Evolutionary conservation across 1,140 invertebrate species (phyloP), one percentile per base, ranked within the genome.

Genomic region (Radopholus similis): DNA sequence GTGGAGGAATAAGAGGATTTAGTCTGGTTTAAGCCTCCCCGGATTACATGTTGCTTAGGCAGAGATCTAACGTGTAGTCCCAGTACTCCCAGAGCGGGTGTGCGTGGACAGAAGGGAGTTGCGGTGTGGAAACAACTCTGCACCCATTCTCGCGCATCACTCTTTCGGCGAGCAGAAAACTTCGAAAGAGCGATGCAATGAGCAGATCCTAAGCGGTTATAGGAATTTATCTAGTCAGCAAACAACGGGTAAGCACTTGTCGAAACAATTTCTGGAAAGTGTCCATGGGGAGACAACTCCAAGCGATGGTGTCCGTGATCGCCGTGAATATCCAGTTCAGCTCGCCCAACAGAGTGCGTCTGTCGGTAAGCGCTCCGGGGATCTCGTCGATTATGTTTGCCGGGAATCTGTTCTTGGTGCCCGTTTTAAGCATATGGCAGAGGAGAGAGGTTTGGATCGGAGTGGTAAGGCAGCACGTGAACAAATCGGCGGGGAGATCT

Each of bases 271-370:
- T 92, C 85, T 97, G 94, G 85, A 98, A 98, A 68, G 94, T 86
- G 78, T 95, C 93, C 86, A 88, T 87, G 15, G 93, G 91, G 66
- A 99, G 86, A 44, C 90, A 91, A 82, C 96, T 96, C 95, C 95
- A 99, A 0, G 95, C 95, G 81, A 99, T 97, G n/a, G 95, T 98
- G 83, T 98, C 95, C 2, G 95, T 98, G 60, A 99, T 97, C 6
- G 95, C 95, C 37, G 95, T 98, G 85, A 98, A 98, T 81, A 99
- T 96, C 95, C 95, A 99, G 86, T 98, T 98, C 44, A 99, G 86
- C 86, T 98, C 95, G 59, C 95, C 95, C 65, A 97, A 87, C 90
- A 97, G 94, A 30, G 95, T 97, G 76, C 93, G 87, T 37, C 95
- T 87, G 86, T 98, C 95, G 74, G 90, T 93, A 60, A 96, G 87